Evolutionary conservation across 2,113 vertebrate species (phyloP), one percentile per base, ranked within the genome.

Genomic region (Morone chrysops): DNA sequence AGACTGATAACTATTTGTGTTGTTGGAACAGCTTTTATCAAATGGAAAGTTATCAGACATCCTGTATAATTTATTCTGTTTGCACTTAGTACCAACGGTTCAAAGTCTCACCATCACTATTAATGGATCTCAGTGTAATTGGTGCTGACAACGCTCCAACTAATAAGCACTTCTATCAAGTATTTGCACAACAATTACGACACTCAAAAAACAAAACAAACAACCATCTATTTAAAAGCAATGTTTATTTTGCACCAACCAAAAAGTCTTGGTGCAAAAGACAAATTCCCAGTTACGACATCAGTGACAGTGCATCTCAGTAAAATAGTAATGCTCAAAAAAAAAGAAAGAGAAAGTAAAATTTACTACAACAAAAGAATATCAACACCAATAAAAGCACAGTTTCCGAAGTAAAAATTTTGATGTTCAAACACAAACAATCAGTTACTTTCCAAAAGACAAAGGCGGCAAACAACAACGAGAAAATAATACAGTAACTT

Each of bases 211-310:
- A 72, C 14, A 75, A 73, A 54, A 54, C 8, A 50, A 13, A 41
- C 41, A 67, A 22, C 2, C 8, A 18, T 69, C 14, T 86, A 78
- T 88, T 89, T 88, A 84, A 93, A 91, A 89, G 83, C 86, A 77
- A 77, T 81, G 25, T 94, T 94, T 94, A 94, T 93, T 90, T 92
- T 92, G 85, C 92, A 93, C 87, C 90, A 68, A 82, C 62, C 85
- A 47, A 86, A 89, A 88, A 69, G 69, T 71, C 48, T 83, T 71
- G 90, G 89, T 87, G 87, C 89, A 87, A 92, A 89, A 88, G 68
- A 83, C 72, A 71, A 87, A 88, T 86, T 90, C 89, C 90, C 89
- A 91, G 68, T 89, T 85, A 89, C 67, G 48, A 92, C 89, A 94
- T 86, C 85, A 86, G 73, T 85, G 87, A 90, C 92, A 92, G 91